Base-by-base conservation (phyloP, 2,797 vertebrate species). In the Spea hammondii region DNA sequence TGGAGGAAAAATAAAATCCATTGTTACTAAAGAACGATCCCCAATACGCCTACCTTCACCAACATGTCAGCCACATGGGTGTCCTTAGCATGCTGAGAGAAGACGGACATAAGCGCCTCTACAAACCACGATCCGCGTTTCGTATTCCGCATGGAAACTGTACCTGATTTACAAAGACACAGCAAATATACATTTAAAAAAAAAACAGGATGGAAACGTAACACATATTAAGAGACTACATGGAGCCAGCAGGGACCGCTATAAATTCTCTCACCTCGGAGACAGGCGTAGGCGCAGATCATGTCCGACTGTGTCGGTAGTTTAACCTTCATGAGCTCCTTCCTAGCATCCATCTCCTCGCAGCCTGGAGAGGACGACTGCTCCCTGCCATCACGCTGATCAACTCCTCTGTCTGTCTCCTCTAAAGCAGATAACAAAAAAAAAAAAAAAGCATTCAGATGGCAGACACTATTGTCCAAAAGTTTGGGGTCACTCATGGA, bases 101-200 rank as follows among this genome's bases (percentile, higher is more conserved):
- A 94, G 4, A 94, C 90, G 0, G 88, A 84, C 32, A 94, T 89
- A 5, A 99, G 93, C 17, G 97, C 97, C 87, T 99, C 95, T 0
- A 99, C 84, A 50, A 96, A 99, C 97, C 97, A 99, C 70, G 97
- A 99, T 0, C 97, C 97, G 72, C 92, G 94, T 80, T 96, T 98
- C 82, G 96, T 99, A 89, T 99, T 99, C 8, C 97, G 90, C 95
- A 99, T 96, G 78, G 97, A 97, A 0, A 95, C 95, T 0, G 96
- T 97, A 84, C 96, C 97, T 98, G 86, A 13, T 65, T 70, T 32
- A 32, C 47, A 64, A 8, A 47, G 14, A 59, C 11, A 59, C 8
- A 4, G 55, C 11, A 59, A 59, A 59, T 5, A 11, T 11, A 59
- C 55, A 59, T 12, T 12, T 5, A 32, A 7, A 53, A 53, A 53